A percentile compares a stretch with the other conserved stretches of the same genome.
Conservation (phyloP, 2,797 vertebrate species). For the Xerus rutilus region DNA sequence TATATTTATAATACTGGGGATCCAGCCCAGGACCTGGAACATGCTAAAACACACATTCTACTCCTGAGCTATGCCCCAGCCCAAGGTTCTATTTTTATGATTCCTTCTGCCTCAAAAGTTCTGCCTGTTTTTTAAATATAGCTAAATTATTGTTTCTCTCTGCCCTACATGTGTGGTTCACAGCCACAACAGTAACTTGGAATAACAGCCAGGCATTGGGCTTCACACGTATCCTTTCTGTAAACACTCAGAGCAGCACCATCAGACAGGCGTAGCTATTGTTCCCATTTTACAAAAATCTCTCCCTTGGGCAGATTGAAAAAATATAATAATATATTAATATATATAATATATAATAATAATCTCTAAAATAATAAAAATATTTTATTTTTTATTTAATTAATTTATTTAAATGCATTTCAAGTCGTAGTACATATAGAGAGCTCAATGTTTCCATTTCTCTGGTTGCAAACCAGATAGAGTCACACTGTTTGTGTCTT, state of each 20-base stretch:
- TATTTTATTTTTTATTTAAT: neutral
- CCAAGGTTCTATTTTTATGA: neutral
- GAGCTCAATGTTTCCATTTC: too few species aligned
- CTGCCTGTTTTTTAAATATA: neutral
- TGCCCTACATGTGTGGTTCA: neutral
- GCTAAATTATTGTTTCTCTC: neutral
- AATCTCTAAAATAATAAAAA: conserved; percentile 14
- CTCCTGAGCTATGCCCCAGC: neutral
- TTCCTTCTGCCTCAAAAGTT: neutral
- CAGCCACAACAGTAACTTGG: neutral
- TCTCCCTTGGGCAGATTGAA: neutral
- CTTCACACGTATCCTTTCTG: neutral
- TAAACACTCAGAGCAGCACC: neutral
- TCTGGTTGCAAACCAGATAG: too few species aligned
- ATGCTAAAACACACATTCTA: neutral
- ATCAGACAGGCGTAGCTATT: neutral
- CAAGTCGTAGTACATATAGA: too few species aligned
- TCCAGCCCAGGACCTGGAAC: neutral
- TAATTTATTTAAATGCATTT: too few species aligned
- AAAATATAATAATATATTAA: neutral
- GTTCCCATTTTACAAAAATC: neutral
- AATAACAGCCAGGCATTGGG: neutral
- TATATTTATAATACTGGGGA: too few species aligned
- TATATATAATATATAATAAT: neutral
- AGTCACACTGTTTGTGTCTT: too few species aligned